Evolutionary conservation across 2,888 invertebrate genomes (phyloP).

Genomic region (Amphimallon solstitiale): DNA sequence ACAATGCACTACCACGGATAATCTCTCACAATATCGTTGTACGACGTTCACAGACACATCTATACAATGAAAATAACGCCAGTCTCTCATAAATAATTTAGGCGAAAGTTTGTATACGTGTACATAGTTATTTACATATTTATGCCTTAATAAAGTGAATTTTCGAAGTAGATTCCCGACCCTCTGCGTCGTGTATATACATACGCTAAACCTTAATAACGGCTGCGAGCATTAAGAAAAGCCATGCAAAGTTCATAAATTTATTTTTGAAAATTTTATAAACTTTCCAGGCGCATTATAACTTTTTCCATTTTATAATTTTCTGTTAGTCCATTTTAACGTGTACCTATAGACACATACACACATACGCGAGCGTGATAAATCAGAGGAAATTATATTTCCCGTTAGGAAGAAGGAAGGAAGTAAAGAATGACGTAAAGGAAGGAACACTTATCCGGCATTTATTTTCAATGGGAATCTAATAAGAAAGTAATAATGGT

Average conservation of each 20-base stretch:
- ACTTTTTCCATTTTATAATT: slow-evolving; percentile 36
- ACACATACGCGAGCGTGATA: background rate
- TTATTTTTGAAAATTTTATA: slow-evolving; percentile 34
- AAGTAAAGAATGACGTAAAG: background rate
- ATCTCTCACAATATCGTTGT: background rate
- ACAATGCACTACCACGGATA: background rate
- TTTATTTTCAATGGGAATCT: slow-evolving; percentile 24
- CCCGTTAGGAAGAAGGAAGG: background rate
- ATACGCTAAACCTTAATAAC: slow-evolving; percentile 25
- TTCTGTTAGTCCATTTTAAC: background rate
- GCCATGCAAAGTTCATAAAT: slow-evolving; percentile 33
- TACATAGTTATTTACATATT: slow-evolving; percentile 36
- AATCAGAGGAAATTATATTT: slow-evolving; percentile 22
- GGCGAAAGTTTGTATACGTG: slow-evolving; percentile 28
- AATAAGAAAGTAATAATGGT: slow-evolving; percentile 12
- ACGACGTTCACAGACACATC: background rate
- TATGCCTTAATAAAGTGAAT: slow-evolving; percentile 36
- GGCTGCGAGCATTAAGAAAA: slow-evolving; percentile 24
- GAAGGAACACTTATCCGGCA: background rate
- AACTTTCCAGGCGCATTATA: slow-evolving; percentile 28
- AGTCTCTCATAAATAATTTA: slow-evolving; percentile 34
- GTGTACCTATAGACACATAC: background rate
- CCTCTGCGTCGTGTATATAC: background rate
- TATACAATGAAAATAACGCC: background rate
- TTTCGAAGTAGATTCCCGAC: slow-evolving; percentile 35